Evolutionary conservation across 2,797 vertebrate genomes (phyloP), one percentile per base, ranked within the genome.

Genomic region (Chelon auratus): DNA sequence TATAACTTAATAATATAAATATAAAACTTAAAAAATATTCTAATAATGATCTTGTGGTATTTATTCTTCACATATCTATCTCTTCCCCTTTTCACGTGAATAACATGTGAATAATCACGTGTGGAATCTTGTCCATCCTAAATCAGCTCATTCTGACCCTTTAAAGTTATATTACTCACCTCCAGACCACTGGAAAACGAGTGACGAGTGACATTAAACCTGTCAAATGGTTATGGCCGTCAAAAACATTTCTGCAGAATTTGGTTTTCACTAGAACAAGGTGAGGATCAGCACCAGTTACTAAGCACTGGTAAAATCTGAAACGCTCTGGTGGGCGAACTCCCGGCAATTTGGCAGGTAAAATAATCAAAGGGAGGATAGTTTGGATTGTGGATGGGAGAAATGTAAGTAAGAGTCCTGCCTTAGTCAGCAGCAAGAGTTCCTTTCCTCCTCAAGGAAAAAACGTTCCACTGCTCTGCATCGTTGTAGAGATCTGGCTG

Each of bases 211-310:
- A 17, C n/a, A 9, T 36, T 1, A 36, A 57, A 45, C 6, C 22
- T 6, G 18, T 26, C n/a, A 40, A 9, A 48, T 5, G 7, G 7
- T 48, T n/a, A 7, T n/a, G n/a, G 10, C 2, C 7, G 20, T 8
- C 26, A 47, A 11, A 47, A 13, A 61, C 15, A 22, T 22, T 24
- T 26, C 14, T 37, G 43, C 43, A 9, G 15, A 15, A 45, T 45
- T 30, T 58, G 48, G 2, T 43, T 43, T 43, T 17, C 42, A 43
- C 42, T 15, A 11, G 17, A 45, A 33, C 37, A 15, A 15, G 20
- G 22, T 45, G 33, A 40, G 54, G 36, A 52, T 75, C 66, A 82
- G 78, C 77, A 86, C 72, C 56, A 43, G 24, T 14, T 26, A 43
- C 24, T 9, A 36, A 36, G 61, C 22, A 59, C 64, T 72, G 66